Evolutionary conservation across 2,888 invertebrate genomes (phyloP), one percentile per base, ranked within the genome.

Genomic region (Eristalis tenax): DNA sequence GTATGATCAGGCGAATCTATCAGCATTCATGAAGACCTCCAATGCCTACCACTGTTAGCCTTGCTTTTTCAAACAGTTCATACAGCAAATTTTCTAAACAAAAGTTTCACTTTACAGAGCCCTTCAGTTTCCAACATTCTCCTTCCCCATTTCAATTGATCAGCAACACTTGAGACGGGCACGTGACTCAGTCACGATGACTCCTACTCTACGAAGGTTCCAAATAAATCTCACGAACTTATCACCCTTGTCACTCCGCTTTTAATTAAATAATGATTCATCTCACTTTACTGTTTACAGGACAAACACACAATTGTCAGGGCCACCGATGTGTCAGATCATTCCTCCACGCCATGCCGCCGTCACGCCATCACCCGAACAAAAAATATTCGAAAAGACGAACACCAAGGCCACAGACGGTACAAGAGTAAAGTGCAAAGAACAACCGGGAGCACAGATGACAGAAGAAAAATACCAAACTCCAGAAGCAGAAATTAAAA

Each of bases 201-300:
- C 26, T 13, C 23, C 23, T 10, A 43, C 40, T 32, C 75, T 66
- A 32, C 43, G 43, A 11, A n/a, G 50, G 50, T 50, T 64, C 15
- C 11, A 63, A 68, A 81, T 63, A 69, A 63, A 69, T 74, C 66
- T 69, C 32, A 56, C 15, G 63, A 80, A 80, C 74, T 69, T 69
- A 75, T 75, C 63, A 38, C 64, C 15, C 63, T 75, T 40, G 38
- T 75, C 81, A 75, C 75, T 43, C 35, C 18, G 8, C 57, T 87
- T 87, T 76, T 83, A 83, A 87, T 87, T 87, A 83, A 83, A 87
- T 76, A 80, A 83, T 80, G 76, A 83, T 83, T 68, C 80, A 83
- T 83, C 75, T 80, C 68, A 83, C 79, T 80, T 83, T 76, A 64
- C 64, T 69, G 68, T 64, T 83, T 69, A 73, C 79, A 83, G 76